Evolutionary conservation across 2,888 invertebrate genomes (phyloP).

Genomic region (Diploptera punctata): DNA sequence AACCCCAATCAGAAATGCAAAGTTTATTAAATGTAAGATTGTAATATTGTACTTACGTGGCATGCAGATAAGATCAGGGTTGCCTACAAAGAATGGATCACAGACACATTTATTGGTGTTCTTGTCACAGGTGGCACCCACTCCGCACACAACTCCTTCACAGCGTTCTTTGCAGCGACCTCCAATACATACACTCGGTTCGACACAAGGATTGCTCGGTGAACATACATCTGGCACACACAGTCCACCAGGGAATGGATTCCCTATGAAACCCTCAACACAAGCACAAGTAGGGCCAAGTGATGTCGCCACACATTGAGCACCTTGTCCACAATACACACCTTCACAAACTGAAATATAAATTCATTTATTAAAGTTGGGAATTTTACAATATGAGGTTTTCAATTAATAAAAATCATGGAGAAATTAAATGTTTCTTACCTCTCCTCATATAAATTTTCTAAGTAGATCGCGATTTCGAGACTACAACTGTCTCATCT

Average conservation of each 20-base stretch:
- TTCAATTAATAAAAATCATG: too few species aligned
- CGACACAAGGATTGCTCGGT: constrained; percentile 74
- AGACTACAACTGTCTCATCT: too few species aligned
- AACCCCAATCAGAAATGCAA: too few species aligned
- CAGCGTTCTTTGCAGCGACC: constrained; percentile 90
- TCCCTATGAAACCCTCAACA: constrained; percentile 83
- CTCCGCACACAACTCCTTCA: constrained; percentile 84
- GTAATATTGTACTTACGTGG: constrained; percentile 83
- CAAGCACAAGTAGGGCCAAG: constrained; percentile 89
- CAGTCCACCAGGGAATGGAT: constrained; percentile 90
- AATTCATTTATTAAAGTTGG: too few species aligned
- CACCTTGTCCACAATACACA: constrained; percentile 80
- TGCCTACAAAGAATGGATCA: constrained; percentile 86
- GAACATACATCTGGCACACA: constrained; percentile 86
- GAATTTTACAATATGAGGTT: too few species aligned
- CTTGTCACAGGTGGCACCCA: constrained; percentile 86
- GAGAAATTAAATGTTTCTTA: too few species aligned
- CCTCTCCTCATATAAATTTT: too few species aligned
- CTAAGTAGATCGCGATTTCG: too few species aligned
- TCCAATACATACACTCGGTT: constrained; percentile 82
- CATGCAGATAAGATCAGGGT: constrained; percentile 88
- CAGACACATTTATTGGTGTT: constrained; percentile 84
- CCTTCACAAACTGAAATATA: constrained; percentile 70
- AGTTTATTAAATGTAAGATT: too few species aligned
- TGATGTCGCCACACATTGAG: constrained; percentile 84